A percentile compares a stretch with the other conserved stretches of the same genome.
Evolutionary conservation across 2,113 vertebrate genomes (phyloP).

Genomic region (Mus musculus): DNA sequence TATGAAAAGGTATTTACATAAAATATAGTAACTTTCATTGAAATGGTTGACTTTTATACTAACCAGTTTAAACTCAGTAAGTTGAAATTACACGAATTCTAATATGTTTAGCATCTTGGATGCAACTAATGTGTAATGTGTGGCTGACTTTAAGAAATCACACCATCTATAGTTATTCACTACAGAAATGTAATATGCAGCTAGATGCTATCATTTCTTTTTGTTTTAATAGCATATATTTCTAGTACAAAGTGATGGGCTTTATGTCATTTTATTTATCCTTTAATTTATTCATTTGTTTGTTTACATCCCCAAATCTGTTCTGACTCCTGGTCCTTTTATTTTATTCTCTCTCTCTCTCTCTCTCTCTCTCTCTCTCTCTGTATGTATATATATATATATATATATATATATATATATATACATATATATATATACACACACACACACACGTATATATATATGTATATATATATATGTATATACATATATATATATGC

Average conservation of each 20-base stretch:
- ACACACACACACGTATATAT: too few species aligned
- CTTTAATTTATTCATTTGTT: too few species aligned
- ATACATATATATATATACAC: too few species aligned
- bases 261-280: not conserved
- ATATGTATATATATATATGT: too few species aligned
- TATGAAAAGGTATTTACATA: not conserved
- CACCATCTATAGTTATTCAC: not conserved
- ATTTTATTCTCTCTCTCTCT: too few species aligned
- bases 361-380: too few species aligned
- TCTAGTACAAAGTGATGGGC: not conserved
- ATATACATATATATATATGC: too few species aligned
- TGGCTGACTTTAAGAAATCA: not conserved
- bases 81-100: not conserved
- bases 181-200: not conserved
- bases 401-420: too few species aligned
- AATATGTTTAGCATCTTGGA: not conserved
- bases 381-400: too few species aligned
- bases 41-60: not conserved
- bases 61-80: not conserved
- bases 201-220: not conserved
- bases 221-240: not conserved
- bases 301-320: too few species aligned
- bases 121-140: not conserved
- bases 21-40: not conserved
- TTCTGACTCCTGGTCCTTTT: too few species aligned